Conservation (phyloP, 1,140 invertebrate species). For the Stegodyphus mimosarum region DNA sequence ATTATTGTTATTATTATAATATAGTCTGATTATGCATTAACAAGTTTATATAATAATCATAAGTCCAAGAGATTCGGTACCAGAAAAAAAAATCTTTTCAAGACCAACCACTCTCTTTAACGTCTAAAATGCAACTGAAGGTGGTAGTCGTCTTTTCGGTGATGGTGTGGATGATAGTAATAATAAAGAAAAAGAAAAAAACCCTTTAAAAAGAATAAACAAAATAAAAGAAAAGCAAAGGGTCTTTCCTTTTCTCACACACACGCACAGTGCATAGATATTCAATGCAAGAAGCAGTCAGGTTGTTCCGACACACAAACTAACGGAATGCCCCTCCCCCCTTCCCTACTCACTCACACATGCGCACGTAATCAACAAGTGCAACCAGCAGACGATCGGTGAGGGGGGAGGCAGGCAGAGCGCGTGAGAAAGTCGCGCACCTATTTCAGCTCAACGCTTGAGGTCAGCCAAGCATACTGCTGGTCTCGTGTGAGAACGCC, state of each 20-base stretch:
- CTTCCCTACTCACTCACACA: conserved; percentile 7
- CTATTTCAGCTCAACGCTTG: conserved; percentile 34
- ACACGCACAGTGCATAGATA: conserved; percentile 1
- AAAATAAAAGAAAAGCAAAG: conserved; percentile 12
- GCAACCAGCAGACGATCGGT: neutral
- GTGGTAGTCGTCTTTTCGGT: too few species aligned
- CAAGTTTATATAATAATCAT: neutral
- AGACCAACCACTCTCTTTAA: neutral
- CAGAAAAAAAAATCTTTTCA: neutral
- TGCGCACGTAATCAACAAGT: conserved; percentile 28
- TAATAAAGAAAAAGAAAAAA: neutral
- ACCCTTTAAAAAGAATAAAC: too few species aligned
- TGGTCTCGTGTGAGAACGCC: conserved; percentile 54
- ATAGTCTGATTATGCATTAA: too few species aligned
- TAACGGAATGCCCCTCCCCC: conserved; percentile 46
- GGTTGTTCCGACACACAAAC: conserved; percentile 26
- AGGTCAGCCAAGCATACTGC: conserved; percentile 40
- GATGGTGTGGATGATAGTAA: neutral
- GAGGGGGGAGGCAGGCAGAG: conserved; percentile 1
- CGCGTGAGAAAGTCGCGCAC: conserved; percentile 59
- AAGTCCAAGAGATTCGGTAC: neutral
- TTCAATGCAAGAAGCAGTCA: neutral
- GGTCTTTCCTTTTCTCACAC: neutral
- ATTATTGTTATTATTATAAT: too few species aligned
- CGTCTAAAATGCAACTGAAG: conserved; percentile 3